phyloP scores from a whole-genome alignment of 2,888 invertebrate genomes.

The Dolichomitus sp. region DNA sequence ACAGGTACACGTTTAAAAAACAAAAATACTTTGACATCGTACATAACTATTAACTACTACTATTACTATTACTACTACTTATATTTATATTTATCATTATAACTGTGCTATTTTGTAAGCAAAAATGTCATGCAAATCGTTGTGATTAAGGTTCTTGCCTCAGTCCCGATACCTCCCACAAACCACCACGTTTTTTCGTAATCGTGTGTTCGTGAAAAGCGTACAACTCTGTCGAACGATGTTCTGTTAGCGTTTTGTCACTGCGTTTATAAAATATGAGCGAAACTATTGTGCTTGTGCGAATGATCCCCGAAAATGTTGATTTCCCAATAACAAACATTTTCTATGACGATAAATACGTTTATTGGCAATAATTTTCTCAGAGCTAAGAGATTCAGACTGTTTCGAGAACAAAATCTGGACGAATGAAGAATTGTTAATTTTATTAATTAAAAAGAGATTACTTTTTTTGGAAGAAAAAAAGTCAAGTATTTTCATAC shows the following conservation, averaged over 20 bases:
- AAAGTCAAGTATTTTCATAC: background rate
- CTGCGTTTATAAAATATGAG: background rate
- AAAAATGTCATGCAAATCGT: conserved; percentile 44
- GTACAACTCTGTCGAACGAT: conserved; percentile 48
- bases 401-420: background rate
- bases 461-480: too few species aligned
- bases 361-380: background rate
- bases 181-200: conserved; percentile 36
- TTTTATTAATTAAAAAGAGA: too few species aligned
- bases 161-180: conserved; percentile 25
- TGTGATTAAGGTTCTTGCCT: conserved; percentile 51
- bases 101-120: conserved; percentile 58
- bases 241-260: conserved; percentile 12
- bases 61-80: conserved; percentile 36
- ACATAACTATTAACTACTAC: conserved; percentile 52
- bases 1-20: conserved; percentile 34
- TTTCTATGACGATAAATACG: background rate
- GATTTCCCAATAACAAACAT: background rate
- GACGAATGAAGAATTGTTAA: background rate
- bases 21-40: conserved; percentile 67
- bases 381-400: background rate
- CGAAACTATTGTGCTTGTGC: background rate
- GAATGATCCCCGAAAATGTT: background rate
- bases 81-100: conserved; percentile 50
- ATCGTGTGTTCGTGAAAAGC: conserved; percentile 70